Evolutionary conservation across 1,140 invertebrate species (phyloP), one percentile per base, ranked within the genome.

Genomic region (Homalodisca vitripennis): DNA sequence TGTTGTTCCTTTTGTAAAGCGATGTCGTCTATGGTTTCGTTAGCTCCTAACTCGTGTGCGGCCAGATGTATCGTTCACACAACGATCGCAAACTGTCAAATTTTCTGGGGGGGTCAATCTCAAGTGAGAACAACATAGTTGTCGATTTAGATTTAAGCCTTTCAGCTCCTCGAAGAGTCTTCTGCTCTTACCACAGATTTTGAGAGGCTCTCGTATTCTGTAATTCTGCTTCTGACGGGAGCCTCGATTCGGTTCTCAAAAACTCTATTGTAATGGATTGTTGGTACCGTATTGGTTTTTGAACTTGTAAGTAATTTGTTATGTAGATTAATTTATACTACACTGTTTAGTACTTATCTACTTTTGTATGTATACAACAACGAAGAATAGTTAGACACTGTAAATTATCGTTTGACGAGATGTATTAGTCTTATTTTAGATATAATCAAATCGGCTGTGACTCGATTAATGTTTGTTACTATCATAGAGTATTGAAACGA

Each of bases 1-100:
- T 46, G 34, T 66, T 66, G 41, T 47, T 66, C n/a, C 22, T 66
- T 27, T 46, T 46, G 14, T 1, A 26, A 46, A 64, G 62, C 32
- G 62, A 66, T 46, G 32, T 60, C 29, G 55, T 60, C 55, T 60
- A 60, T 60, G 48, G 48, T 60, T 60, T 60, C 24, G 55, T 60
- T 60, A 60, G 12, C 22, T 26, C 29, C 55, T 26, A 27, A 27
- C 12, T 26, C 29, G 55, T 60, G 55, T 60, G 55, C 55, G 55
- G 55, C 22, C 55, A 60, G 55, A 22, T 12, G 26, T 27, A 60
- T 60, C 27, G 55, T 60, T 60, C 22, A 60, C 6, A 51, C 55
- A 60, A 60, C 26, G 55, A 60, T 60, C 24, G 22, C 3, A 60
- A 27, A 60, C 34, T 41, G n/a, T 60, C 24, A 24, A 41, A 60